Percentiles rank a stretch among this genome's conserved stretches.
These are phyloP conservation scores for Dolichoris vasculosae DNA, from an alignment of 1,140 invertebrate species.

Conservation along the genomic window DNA sequence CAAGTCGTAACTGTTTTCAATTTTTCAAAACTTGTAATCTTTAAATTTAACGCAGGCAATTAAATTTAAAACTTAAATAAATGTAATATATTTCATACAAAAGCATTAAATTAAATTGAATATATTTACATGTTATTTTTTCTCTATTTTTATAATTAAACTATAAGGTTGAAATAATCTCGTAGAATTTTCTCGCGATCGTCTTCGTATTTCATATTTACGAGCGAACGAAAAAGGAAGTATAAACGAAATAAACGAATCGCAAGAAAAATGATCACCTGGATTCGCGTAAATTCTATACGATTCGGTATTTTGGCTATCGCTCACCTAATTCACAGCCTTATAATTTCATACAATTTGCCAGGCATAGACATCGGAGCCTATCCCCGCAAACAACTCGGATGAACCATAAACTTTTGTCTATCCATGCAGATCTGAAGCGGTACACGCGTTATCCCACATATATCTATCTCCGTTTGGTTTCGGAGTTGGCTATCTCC, in stretches of 20 bases:
- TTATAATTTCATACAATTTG: slow-evolving; percentile 31
- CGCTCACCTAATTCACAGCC: background rate
- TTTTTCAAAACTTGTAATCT: background rate
- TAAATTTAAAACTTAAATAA: no score
- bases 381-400: background rate
- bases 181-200: no score
- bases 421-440: slow-evolving; percentile 29
- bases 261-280: background rate
- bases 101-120: no score
- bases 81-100: no score
- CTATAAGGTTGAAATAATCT: no score
- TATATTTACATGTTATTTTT: no score
- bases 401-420: slow-evolving; percentile 32
- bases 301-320: background rate
- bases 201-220: no score
- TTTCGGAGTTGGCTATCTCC: slow-evolving; percentile 61
- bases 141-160: no score
- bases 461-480: slow-evolving; percentile 12
- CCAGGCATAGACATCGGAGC: background rate
- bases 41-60: background rate
- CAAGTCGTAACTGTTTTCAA: background rate
- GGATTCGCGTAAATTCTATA: background rate
- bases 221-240: no score
- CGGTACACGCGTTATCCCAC: background rate
- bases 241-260: no score